Evolutionary conservation across 35 echinoderm and acorn worm species (phyloP).

Genomic region (Acanthaster planci): DNA sequence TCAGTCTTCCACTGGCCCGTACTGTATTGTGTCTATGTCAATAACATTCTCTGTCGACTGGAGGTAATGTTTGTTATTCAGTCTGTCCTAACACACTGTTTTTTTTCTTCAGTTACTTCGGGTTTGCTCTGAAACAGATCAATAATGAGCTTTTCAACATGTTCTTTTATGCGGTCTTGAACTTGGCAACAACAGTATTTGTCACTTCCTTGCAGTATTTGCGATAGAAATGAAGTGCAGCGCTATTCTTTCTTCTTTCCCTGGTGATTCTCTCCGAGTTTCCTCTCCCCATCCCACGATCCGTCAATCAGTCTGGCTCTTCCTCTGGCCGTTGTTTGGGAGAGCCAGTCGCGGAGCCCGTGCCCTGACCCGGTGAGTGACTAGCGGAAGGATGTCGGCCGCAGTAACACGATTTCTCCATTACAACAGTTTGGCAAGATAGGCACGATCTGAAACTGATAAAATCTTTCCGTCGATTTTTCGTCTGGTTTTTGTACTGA

Average conservation of each 20-base stretch:
- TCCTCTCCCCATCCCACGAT: not conserved
- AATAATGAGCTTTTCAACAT: too few relatives aligned
- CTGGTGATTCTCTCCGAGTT: constrained; percentile 1
- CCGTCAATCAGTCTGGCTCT: not conserved
- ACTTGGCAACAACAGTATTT: not conserved
- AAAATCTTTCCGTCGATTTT: too few relatives aligned
- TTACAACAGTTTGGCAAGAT: not conserved
- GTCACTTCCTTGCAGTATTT: not conserved
- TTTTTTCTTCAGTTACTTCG: too few relatives aligned
- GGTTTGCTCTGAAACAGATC: too few relatives aligned
- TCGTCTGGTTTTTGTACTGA: too few relatives aligned
- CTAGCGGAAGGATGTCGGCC: not conserved
- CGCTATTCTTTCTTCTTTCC: not conserved
- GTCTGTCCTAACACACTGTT: too few relatives aligned
- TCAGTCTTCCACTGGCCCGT: too few relatives aligned
- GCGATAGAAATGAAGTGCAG: constrained; percentile 6
- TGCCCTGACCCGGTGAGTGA: not conserved
- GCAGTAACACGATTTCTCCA: not conserved
- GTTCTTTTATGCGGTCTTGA: too few relatives aligned
- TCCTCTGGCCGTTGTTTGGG: not conserved
- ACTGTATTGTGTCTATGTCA: too few relatives aligned
- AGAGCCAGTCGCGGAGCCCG: not conserved
- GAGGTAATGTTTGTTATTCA: too few relatives aligned
- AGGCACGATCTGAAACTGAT: too few relatives aligned
- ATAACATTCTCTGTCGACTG: too few relatives aligned